Evolutionary conservation across 2,888 invertebrate genomes (phyloP), one percentile per base, ranked within the genome.

Genomic region (Limnephilus auricula): DNA sequence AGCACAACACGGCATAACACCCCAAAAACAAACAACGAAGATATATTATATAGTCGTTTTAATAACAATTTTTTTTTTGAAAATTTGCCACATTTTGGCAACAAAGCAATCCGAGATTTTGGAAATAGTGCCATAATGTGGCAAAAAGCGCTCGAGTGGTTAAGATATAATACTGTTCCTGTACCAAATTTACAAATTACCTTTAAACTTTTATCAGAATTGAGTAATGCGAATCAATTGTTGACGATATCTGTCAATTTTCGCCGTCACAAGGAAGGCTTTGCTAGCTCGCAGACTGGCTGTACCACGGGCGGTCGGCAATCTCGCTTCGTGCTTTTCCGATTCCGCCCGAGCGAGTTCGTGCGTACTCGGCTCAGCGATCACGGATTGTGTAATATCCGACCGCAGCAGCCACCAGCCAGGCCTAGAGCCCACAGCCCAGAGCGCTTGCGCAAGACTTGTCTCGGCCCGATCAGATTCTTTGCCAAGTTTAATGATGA

Each of bases 401-500:
- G 89, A 79, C 79, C 89, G 31, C 89, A 79, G 79, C 37, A 79
- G 65, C 65, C 65, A 65, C 9, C 37, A 37, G 10, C 40, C 40
- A 40, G 18, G 50, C n/a, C n/a, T n/a, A n/a, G n/a, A n/a, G n/a
- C n/a, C n/a, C n/a, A n/a, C n/a, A n/a, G 50, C 50, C 50, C 50
- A 50, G 50, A 18, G 65, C 80, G 80, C 89, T 89, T 89, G 89
- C 89, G 89, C 89, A 89, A 89, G 50, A 50, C 80, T 79, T 45
- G 89, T 89, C 89, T 89, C 89, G 82, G 50, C 50, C n/a, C 37
- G 18, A 89, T 79, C 65, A 34, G 80, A 50, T 89, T 89, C 89
- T 89, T 83, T 89, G 89, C 83, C 89, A 89, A 89, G 89, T 89
- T 89, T 80, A 89, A 89, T 79, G 79, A 89, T 89, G 79, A 79